Percentiles rank a stretch among this genome's conserved stretches.
Evolutionary conservation across 2,888 invertebrate species (phyloP).

Genomic region (Eupithecia subfuscata): DNA sequence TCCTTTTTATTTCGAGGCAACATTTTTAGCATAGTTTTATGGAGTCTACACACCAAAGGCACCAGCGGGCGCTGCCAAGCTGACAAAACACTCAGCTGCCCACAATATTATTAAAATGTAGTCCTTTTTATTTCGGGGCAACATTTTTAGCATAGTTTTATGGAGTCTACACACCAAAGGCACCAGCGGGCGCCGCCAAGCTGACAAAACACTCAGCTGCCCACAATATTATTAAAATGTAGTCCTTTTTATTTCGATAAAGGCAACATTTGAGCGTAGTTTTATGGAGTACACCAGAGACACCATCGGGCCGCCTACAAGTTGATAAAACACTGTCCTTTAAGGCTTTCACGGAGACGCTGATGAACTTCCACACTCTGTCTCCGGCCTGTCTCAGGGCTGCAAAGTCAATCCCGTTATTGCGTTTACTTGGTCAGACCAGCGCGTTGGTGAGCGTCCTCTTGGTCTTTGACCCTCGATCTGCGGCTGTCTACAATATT

Average conservation of each 20-base stretch:
- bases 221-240: background rate
- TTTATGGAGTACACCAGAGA: background rate
- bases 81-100: background rate
- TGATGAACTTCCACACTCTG: too few relatives aligned
- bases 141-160: background rate
- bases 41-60: background rate
- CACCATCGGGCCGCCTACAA: background rate
- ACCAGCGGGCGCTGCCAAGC: background rate
- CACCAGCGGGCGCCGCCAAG: background rate
- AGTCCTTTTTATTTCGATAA: background rate
- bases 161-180: background rate
- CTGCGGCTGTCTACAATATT: background rate
- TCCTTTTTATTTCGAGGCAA: background rate
- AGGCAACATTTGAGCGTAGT: background rate
- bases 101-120: background rate
- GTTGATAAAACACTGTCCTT: background rate
- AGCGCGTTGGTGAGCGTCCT: too few relatives aligned
- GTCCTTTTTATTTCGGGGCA: background rate
- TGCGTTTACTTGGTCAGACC: too few relatives aligned
- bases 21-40: background rate
- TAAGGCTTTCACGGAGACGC: too few relatives aligned
- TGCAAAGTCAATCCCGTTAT: too few relatives aligned
- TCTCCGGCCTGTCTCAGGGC: too few relatives aligned
- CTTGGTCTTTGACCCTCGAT: too few relatives aligned
- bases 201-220: background rate